Base-by-base conservation (phyloP, 2,797 vertebrate species). In the Siniperca scherzeri region DNA sequence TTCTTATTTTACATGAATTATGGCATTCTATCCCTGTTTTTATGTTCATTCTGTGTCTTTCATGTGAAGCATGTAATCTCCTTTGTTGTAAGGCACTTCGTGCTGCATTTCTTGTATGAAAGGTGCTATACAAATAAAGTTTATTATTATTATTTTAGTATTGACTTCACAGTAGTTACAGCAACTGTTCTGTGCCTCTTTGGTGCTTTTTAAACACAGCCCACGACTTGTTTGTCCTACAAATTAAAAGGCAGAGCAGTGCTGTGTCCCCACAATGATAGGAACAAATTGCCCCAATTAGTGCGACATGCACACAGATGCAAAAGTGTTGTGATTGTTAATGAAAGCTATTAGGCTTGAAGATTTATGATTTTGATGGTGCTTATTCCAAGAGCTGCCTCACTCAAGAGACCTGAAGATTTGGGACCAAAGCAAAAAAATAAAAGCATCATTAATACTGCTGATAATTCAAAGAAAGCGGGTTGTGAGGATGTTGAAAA, bases 271-370 rank as follows among this genome's bases (percentile, higher is more conserved):
- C 81, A 84, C 92, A 93, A 92, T 90, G 93, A 95, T 92, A 22
- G 74, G 85, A 91, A 96, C 91, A 94, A 96, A 96, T 95, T 91
- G 91, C 73, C 68, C 79, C 91, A 96, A 96, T 96, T 95, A 96
- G 83, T 71, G 79, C 44, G 64, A 95, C 93, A 94, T 90, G 93
- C 93, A 88, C 92, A 92, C 92, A 94, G 92, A 94, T 92, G 91
- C 92, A 92, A 87, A 92, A 91, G 74, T 88, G 89, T 92, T 93
- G 94, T 88, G 90, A 92, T 93, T 92, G 90, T 95, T 94, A 95
- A 95, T 94, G 91, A 91, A 93, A 89, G 92, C 93, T 86, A 93
- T 94, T 96, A 94, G 82, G 89, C 83, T 64, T 25, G 8, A 77
- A 92, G 91, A 95, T 94, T 95, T 91, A 96, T 93, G 79, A 80